Conservation (phyloP, 2,113 vertebrate species). For the Gyps fulvus region DNA sequence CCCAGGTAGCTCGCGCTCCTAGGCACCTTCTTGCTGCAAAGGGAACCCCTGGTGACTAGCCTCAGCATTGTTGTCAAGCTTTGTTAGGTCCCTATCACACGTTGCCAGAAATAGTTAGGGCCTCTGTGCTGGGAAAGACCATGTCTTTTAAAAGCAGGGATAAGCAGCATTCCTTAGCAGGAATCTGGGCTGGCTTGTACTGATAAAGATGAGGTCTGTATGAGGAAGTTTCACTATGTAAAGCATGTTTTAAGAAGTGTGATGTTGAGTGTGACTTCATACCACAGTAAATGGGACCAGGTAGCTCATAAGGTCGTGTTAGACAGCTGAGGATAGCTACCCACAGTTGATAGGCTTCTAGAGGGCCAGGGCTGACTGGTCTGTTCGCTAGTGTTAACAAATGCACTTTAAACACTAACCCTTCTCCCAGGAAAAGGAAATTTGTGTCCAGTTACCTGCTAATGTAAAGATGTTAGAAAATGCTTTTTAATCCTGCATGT, state of each 20-base stretch:
- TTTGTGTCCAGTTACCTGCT: neutral
- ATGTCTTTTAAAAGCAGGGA: neutral
- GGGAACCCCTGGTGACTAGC: neutral
- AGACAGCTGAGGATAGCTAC: neutral
- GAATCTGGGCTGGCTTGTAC: neutral
- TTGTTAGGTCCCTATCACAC: neutral
- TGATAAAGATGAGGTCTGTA: neutral
- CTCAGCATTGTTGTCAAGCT: neutral
- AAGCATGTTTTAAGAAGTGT: neutral
- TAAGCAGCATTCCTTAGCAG: neutral
- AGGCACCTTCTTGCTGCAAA: neutral
- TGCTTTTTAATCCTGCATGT: neutral
- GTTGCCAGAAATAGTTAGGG: neutral
- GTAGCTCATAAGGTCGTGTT: rapidly evolving
- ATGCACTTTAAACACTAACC: neutral
- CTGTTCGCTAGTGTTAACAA: neutral
- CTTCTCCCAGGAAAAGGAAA: neutral
- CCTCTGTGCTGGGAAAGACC: neutral
- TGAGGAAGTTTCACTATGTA: neutral
- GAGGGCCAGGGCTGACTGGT: neutral
- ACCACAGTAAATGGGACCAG: no score
- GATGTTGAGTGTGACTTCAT: neutral
- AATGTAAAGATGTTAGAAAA: neutral
- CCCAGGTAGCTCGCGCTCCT: neutral
- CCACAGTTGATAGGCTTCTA: neutral